Percentiles rank a stretch among this genome's conserved stretches.
Conservation (phyloP, 1,140 invertebrate species). For the Drosophila navojoa region DNA sequence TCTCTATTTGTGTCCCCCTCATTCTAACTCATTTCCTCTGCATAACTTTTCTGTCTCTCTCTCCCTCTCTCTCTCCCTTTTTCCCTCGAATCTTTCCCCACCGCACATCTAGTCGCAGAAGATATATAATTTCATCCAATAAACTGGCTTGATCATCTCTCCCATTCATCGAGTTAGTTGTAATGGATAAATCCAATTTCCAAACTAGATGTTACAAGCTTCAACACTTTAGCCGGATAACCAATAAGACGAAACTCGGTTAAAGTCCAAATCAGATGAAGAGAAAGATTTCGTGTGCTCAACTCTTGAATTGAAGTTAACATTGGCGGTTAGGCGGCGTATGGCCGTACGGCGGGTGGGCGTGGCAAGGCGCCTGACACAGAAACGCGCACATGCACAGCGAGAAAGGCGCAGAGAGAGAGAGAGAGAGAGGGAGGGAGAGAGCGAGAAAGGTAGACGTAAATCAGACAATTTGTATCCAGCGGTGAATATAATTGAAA, state of each 20-base stretch:
- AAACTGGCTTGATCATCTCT: too few species aligned
- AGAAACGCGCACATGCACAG: conserved; percentile 13
- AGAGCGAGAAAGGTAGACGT: conserved; percentile 33
- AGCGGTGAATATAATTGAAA: conserved; percentile 83
- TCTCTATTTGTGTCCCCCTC: too few species aligned
- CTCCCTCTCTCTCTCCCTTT: not conserved
- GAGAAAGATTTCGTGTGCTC: conserved; percentile 16
- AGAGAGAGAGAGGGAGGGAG: too few species aligned
- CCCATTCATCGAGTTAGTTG: too few species aligned
- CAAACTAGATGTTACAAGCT: not conserved
- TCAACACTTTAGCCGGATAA: not conserved
- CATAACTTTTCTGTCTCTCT: too few species aligned
- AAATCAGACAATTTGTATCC: conserved; percentile 83
- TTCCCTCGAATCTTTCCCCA: not conserved
- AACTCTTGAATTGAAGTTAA: conserved; percentile 20
- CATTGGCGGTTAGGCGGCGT: not conserved
- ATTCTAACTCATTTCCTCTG: too few species aligned
- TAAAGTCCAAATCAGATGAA: conserved; percentile 13
- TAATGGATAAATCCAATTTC: not conserved
- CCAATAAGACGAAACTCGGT: not conserved
- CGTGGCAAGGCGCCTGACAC: conserved; percentile 1
- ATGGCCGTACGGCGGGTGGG: not conserved
- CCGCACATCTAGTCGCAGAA: not conserved
- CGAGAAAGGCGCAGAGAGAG: too few species aligned
- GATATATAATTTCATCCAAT: too few species aligned